Evolutionary conservation across 2,888 invertebrate species (phyloP).

Genomic region (Omphaloscelis lunosa): DNA sequence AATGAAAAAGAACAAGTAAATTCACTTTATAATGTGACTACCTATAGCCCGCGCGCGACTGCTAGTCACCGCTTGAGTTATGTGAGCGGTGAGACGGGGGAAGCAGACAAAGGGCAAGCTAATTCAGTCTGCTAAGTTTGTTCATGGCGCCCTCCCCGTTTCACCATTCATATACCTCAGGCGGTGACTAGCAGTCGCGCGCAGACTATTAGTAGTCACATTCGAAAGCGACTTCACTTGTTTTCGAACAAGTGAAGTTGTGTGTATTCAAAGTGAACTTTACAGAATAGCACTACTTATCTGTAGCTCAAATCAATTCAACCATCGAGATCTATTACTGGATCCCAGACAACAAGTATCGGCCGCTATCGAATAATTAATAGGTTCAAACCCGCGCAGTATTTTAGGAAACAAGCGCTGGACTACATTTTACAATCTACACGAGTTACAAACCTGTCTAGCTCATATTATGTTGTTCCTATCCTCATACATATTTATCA

Average conservation of each 20-base stretch:
- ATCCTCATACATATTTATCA: conserved; percentile 36
- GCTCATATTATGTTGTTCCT: conserved; percentile 13
- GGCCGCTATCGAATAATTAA: conserved; percentile 12
- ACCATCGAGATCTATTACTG: neutral
- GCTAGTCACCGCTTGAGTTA: too few relatives aligned
- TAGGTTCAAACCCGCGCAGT: neutral
- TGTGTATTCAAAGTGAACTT: neutral
- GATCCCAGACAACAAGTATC: neutral
- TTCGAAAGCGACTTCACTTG: too few relatives aligned
- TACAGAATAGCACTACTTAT: neutral
- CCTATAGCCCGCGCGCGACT: too few relatives aligned
- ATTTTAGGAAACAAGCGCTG: conserved; percentile 16
- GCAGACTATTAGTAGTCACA: too few relatives aligned
- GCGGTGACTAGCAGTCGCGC: too few relatives aligned
- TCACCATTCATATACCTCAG: too few relatives aligned
- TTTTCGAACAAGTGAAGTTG: too few relatives aligned
- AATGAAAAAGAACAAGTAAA: neutral
- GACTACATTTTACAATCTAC: neutral
- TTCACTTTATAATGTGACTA: neutral
- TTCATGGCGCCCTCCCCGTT: too few relatives aligned
- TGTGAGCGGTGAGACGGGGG: too few relatives aligned
- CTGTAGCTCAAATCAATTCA: neutral
- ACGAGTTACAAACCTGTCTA: neutral
- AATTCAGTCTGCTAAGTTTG: too few relatives aligned
- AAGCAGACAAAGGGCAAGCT: too few relatives aligned